Base-by-base conservation (phyloP, 2,888 invertebrate species). In the Drosophila subsilvestris region DNA sequence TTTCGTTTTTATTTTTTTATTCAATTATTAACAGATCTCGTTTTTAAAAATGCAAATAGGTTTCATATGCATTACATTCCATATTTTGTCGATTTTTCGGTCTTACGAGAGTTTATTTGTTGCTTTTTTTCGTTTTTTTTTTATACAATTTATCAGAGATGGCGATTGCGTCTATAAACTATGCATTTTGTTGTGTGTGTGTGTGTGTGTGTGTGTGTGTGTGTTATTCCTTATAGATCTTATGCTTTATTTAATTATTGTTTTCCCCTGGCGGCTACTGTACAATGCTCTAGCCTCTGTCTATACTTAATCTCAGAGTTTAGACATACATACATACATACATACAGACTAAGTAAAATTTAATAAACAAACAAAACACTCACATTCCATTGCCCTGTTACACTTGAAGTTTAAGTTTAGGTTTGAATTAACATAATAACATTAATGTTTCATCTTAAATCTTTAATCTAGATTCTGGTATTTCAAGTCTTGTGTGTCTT, bases 11-110 rank as follows among this genome's bases (percentile, higher is more conserved):
- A 66, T 54, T 49, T 49, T 67, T 65, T 32, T 74, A 85, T 89
- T 89, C 85, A 90, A 90, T 85, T 90, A 88, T 90, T 90, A 90
- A 90, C 90, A 90, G 90, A 90, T 89, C 90, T 73, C 77, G 54
- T 80, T 80, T 83, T 88, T 90, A 89, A 89, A 90, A 90, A 90
- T 90, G 88, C 88, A 89, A 89, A 83, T 89, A 80, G 78, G 75
- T 88, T 85, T 79, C 75, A 79, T 84, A 80, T 85, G 81, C 88
- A 84, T 86, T 81, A 74, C 60, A 74, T 76, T 68, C 54, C 54
- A 51, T 76, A 49, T 54, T 51, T 63, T 53, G 17, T 62, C 43
- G 9, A 22, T 43, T 49, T 49, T 65, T 51, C 42, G 25, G 5
- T 65, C 50, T 53, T 27, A 12, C 51, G 37, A 57, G 50, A 47